These are phyloP conservation scores for Metalampra italica DNA, from an alignment of 2,888 invertebrate species.

Conservation along the genomic window DNA sequence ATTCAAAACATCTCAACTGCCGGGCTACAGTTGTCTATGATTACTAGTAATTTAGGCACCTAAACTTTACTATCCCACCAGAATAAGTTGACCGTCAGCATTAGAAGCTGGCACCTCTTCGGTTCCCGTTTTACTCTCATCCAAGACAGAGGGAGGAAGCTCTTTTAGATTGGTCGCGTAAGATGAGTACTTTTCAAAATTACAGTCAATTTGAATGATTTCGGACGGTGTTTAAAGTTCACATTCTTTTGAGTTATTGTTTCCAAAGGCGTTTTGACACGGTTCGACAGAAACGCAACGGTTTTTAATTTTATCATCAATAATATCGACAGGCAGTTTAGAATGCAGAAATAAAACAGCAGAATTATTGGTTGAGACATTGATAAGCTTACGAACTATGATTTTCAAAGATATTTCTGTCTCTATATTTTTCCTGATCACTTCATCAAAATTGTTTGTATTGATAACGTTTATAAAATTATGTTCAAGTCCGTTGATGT, in stretches of 20 bases:
- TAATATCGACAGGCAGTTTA: too few species aligned
- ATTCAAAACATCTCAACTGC: conserved; percentile 6
- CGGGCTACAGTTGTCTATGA: conserved; percentile 4
- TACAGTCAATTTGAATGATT: conserved; percentile 7
- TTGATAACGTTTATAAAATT: too few species aligned
- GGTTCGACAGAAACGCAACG: not conserved
- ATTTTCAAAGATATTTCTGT: too few species aligned
- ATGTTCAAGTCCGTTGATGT: too few species aligned
- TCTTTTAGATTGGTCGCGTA: not conserved
- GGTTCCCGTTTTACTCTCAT: not conserved
- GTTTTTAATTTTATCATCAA: not conserved
- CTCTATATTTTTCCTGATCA: too few species aligned
- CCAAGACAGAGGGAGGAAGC: not conserved
- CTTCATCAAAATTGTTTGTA: too few species aligned
- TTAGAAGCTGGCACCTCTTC: not conserved
- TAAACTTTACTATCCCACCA: not conserved
- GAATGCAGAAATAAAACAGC: too few species aligned
- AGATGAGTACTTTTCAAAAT: conserved; percentile 1
- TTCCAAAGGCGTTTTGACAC: not conserved
- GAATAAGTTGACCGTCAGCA: not conserved
- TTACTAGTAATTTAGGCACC: conserved; percentile 5
- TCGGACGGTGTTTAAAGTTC: conserved; percentile 8
- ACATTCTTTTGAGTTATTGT: conserved; percentile 3
- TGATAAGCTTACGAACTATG: too few species aligned
- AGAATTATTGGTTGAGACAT: too few species aligned